These are phyloP conservation scores for Calliopum simillimum DNA, from an alignment of 2,888 invertebrate genomes.

Conservation along the genomic window DNA sequence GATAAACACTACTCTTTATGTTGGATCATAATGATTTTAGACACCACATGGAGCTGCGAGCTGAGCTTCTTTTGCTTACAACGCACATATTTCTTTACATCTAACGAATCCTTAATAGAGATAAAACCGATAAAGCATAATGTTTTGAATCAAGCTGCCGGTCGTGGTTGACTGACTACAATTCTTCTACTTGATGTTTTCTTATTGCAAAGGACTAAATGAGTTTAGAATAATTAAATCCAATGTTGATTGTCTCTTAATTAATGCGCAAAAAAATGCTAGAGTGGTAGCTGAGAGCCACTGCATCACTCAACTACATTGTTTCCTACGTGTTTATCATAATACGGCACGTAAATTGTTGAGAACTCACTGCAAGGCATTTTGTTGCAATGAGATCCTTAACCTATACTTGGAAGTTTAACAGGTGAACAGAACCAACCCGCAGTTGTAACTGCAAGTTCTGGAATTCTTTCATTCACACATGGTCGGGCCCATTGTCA, in stretches of 20 bases:
- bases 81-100: no score
- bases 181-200: background rate
- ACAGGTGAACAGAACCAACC: conserved; percentile 3
- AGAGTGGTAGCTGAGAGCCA: background rate
- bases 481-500: conserved; percentile 45
- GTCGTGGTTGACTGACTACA: no score
- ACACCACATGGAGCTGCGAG: no score
- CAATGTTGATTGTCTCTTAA: conserved; percentile 36
- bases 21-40: no score
- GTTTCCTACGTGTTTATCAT: conserved; percentile 11
- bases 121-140: no score
- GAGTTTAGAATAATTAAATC: conserved; percentile 63
- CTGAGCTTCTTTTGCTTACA: no score
- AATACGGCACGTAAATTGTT: background rate
- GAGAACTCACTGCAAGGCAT: conserved; percentile 7
- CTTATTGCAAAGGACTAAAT: conserved; percentile 48
- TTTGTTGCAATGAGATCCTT: conserved; percentile 18
- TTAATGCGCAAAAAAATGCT: conserved; percentile 6
- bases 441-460: background rate
- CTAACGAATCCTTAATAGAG: no score
- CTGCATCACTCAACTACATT: background rate
- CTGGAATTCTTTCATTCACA: conserved; percentile 18
- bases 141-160: no score
- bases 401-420: conserved; percentile 9
- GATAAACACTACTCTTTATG: no score